Percentiles rank a stretch among this genome's conserved stretches.
Conservation (phyloP, 2,113 vertebrate genomes). For the Cnemophilus loriae region DNA sequence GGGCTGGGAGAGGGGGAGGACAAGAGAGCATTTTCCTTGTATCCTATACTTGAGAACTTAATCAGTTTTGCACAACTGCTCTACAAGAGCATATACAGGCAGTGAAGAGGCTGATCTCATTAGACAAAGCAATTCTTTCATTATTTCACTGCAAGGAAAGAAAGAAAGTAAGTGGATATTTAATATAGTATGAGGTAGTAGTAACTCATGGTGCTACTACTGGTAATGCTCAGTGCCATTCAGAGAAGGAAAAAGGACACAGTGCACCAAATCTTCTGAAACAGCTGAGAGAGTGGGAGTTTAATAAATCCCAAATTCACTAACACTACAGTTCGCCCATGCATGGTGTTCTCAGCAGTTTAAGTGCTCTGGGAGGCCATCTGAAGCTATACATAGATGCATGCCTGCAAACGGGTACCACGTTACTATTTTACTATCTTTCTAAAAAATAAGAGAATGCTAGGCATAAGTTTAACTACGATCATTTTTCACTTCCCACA, state of each 20-base stretch:
- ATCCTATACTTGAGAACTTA: neutral
- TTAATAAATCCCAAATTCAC: conserved; percentile 3
- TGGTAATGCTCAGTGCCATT: conserved; percentile 9
- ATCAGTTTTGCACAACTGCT: neutral
- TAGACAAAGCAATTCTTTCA: neutral
- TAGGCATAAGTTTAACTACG: neutral
- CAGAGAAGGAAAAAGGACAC: conserved; percentile 17
- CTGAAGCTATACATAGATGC: conserved; percentile 16
- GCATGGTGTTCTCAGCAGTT: conserved; percentile 15
- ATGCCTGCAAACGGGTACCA: neutral
- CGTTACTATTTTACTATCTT: conserved; percentile 26
- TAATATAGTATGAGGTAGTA: neutral
- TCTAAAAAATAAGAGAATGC: neutral
- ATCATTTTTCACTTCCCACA: conserved; percentile 52
- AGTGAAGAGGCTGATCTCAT: neutral
- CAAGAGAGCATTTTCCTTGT: neutral
- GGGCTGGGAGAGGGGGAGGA: neutral
- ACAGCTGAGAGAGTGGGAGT: conserved; percentile 43
- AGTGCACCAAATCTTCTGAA: conserved; percentile 22
- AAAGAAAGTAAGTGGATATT: neutral
- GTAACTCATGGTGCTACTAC: conserved; percentile 46
- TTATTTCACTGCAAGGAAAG: neutral
- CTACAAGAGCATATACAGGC: neutral
- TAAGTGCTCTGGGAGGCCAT: neutral
- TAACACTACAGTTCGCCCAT: neutral